Percentiles rank a stretch among this genome's conserved stretches.
phyloP scores from a whole-genome alignment of 2,113 vertebrate species.

The Bombycilla garrulus region DNA sequence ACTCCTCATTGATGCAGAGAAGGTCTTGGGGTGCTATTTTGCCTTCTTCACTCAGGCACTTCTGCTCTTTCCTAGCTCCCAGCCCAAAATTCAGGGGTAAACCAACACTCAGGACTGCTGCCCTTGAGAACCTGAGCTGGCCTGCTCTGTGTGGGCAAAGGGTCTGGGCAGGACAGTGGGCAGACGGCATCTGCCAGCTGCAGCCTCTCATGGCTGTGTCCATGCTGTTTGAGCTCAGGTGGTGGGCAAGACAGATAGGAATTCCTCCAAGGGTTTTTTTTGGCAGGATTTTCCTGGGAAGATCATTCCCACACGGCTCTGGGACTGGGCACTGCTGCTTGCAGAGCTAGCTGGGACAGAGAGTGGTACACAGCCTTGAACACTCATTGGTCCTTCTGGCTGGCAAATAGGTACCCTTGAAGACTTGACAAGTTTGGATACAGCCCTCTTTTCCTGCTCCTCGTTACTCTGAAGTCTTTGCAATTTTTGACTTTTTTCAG shows the following conservation, averaged over 20 bases:
- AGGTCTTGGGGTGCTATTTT: neutral
- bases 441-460: neutral
- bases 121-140: neutral
- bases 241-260: neutral
- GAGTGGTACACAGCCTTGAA: neutral
- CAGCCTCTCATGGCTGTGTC: neutral
- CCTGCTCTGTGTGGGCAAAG: neutral
- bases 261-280: too few species aligned
- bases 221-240: neutral
- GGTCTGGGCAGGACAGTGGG: neutral
- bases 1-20: neutral
- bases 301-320: rapidly evolving
- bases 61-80: neutral
- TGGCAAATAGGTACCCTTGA: neutral
- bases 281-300: neutral
- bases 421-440: neutral
- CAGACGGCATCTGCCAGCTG: neutral
- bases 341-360: neutral
- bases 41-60: neutral
- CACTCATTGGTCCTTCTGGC: neutral
- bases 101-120: rapidly evolving
- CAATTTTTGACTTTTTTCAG: neutral
- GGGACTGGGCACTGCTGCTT: neutral
- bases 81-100: neutral
- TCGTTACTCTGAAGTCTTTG: neutral